Evolutionary conservation across 2,888 invertebrate genomes (phyloP), one percentile per base, ranked within the genome.

Genomic region (Drosophila niveifrons): DNA sequence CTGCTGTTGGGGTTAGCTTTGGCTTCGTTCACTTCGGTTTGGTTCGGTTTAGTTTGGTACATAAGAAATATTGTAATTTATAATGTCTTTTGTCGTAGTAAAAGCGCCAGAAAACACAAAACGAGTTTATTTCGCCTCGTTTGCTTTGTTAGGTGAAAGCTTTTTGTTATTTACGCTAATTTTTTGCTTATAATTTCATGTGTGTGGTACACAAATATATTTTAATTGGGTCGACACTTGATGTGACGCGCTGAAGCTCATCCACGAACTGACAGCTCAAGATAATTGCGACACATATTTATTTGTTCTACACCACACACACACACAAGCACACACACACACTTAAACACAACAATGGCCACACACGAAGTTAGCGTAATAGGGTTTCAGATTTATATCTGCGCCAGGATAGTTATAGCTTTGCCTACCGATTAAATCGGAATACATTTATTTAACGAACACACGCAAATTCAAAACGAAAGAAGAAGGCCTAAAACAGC

Each of bases 141-240:
- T 9, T 9, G 65, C 61, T 75, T 52, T 78, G 59, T 78, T 72
- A 68, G 84, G 85, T 80, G 87, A 84, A 87, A 82, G 87, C 82
- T 78, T 84, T 75, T 78, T 65, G 68, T 62, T 47, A 64, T 63
- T 75, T 53, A 59, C 50, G 23, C 63, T 62, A 65, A 70, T 56
- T 61, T 70, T 66, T 57, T 7, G 34, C 55, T 44, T 55, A 23
- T 48, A 43, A 34, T 46, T 66, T 47, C 36, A n/a, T 23, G 11
- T 41, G 65, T 62, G 52, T 70, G 73, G 17, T 72, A 46, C 34
- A 55, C n/a, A n/a, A n/a, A n/a, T 53, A 43, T 70, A 57, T 53
- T 65, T 44, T 66, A 86, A 86, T 70, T 87, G 72, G 82, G 88
- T 82, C 84, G 79, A 76, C 66, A 62, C 70, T 66, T 71, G n/a